Conservation (phyloP, 2,888 invertebrate species). For the Tiliacea aurago region DNA sequence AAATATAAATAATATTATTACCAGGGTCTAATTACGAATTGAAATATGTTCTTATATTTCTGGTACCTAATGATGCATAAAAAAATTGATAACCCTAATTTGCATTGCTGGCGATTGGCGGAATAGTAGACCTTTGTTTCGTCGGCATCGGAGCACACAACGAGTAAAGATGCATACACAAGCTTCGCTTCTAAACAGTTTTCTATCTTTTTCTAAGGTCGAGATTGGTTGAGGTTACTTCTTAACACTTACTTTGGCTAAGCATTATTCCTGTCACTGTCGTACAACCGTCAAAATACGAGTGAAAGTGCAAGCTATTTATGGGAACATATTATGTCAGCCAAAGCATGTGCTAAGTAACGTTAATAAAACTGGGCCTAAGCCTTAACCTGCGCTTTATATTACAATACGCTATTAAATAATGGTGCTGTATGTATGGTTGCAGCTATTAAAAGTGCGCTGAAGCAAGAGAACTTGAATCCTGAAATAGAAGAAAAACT, state of each 20-base stretch:
- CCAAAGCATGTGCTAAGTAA: neutral
- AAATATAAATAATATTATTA: neutral
- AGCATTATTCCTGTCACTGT: neutral
- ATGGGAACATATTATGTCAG: neutral
- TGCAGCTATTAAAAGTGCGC: slow-evolving; percentile 97
- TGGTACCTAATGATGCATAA: neutral
- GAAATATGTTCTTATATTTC: neutral
- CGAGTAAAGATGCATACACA: neutral
- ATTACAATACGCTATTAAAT: slow-evolving; percentile 11
- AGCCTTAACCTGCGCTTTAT: neutral
- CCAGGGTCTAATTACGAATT: neutral
- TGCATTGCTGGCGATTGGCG: neutral
- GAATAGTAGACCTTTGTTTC: neutral
- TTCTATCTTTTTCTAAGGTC: neutral
- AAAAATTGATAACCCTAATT: neutral
- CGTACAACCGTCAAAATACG: neutral
- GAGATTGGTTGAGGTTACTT: neutral
- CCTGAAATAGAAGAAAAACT: slow-evolving; percentile 98
- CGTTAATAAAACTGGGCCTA: neutral
- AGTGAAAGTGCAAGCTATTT: neutral
- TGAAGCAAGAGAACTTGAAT: slow-evolving; percentile 97
- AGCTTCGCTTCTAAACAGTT: neutral
- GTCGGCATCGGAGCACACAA: too few relatives aligned
- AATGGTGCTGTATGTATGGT: slow-evolving; percentile 20
- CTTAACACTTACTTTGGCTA: neutral